phyloP scores from a whole-genome alignment of 2,888 invertebrate species.

The Meiosimyza decipiens region DNA sequence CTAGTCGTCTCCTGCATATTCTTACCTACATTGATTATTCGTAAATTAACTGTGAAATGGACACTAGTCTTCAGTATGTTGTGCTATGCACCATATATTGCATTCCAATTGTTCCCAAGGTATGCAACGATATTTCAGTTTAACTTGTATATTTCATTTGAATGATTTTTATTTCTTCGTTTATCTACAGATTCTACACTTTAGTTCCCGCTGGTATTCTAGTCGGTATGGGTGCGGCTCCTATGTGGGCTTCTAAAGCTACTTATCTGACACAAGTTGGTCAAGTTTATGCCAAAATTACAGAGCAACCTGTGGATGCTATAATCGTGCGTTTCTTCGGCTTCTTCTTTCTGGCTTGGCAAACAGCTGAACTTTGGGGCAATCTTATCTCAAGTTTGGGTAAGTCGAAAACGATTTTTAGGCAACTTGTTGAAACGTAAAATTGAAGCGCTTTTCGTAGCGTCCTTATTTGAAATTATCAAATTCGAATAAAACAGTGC shows the following conservation, averaged over 20 bases:
- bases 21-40: constrained; percentile 92
- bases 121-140: constrained; percentile 38
- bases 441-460: no score
- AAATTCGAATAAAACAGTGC: no score
- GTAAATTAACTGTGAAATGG: constrained; percentile 95
- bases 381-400: constrained; percentile 91
- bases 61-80: constrained; percentile 92
- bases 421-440: not conserved
- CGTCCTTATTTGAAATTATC: no score
- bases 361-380: constrained; percentile 96
- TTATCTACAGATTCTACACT: constrained; percentile 79
- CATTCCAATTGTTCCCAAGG: constrained; percentile 90
- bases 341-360: constrained; percentile 98
- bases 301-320: constrained; percentile 87
- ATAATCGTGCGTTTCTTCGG: constrained; percentile 98
- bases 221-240: constrained; percentile 95
- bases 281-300: constrained; percentile 88
- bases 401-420: constrained; percentile 44
- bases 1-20: constrained; percentile 96
- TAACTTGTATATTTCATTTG: not conserved
- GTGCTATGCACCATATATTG: constrained; percentile 95
- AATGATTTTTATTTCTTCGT: constrained; percentile 48
- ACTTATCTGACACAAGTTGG: constrained; percentile 96
- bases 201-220: constrained; percentile 91
- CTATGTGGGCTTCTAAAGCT: constrained; percentile 99